These are phyloP conservation scores for Atlantisia rogersi DNA, from an alignment of 2,113 vertebrate species.

Conservation along the genomic window DNA sequence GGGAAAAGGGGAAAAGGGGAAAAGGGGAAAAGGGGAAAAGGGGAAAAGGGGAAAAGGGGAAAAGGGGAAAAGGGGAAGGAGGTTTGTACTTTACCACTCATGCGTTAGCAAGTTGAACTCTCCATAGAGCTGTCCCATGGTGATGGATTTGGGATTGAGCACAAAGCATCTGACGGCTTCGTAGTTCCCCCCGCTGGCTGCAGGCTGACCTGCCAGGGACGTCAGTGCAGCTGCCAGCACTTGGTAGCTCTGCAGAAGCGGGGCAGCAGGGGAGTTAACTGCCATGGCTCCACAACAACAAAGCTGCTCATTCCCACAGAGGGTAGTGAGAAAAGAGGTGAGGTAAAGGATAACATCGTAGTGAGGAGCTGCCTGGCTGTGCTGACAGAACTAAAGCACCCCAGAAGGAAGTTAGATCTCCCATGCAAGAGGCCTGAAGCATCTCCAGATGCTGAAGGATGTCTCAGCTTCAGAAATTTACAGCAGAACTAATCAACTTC, in stretches of 20 bases:
- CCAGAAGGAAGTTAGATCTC: background rate
- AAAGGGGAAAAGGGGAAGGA: background rate
- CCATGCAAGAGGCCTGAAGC: background rate
- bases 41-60: too few species aligned
- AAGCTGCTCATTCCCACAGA: background rate
- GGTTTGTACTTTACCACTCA: conserved; percentile 85
- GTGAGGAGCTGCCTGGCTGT: background rate
- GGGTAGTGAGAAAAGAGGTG: background rate
- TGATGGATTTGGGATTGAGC: conserved; percentile 95
- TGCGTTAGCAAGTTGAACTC: conserved; percentile 92
- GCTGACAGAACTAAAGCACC: background rate
- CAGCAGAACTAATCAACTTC: background rate
- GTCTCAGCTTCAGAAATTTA: background rate
- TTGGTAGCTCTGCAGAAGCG: conserved; percentile 85
- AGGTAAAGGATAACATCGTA: background rate
- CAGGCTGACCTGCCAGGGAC: conserved; percentile 84
- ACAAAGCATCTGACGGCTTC: conserved; percentile 84
- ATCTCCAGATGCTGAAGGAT: background rate
- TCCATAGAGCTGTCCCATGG: conserved; percentile 94
- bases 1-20: too few species aligned
- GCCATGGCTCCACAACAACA: background rate
- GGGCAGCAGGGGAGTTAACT: background rate
- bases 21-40: too few species aligned
- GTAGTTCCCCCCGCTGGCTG: conserved; percentile 86
- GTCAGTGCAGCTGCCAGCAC: conserved; percentile 87